These are phyloP conservation scores for Campoletis sonorensis DNA, from an alignment of 1,140 invertebrate species.

Conservation along the genomic window DNA sequence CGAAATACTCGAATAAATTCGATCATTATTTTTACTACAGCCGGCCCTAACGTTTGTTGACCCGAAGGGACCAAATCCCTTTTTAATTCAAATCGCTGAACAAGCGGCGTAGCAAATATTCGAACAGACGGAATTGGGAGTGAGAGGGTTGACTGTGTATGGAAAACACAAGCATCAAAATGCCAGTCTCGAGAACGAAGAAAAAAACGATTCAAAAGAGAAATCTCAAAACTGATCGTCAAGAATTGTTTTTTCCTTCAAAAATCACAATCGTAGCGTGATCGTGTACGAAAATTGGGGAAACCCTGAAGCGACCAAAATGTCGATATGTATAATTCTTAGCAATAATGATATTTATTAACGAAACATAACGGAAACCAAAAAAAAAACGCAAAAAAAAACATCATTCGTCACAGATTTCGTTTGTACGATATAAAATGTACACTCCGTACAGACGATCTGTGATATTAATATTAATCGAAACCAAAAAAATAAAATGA, in stretches of 20 bases:
- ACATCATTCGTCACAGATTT: background rate
- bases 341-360: constrained; percentile 5
- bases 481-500: background rate
- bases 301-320: background rate
- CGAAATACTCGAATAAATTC: too few species aligned
- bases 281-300: background rate
- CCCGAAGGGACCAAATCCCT: too few species aligned
- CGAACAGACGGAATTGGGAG: too few species aligned
- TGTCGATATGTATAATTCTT: background rate
- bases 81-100: too few species aligned
- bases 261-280: background rate
- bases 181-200: too few species aligned
- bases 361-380: background rate
- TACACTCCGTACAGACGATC: background rate
- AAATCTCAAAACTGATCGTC: too few species aligned
- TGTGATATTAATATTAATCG: background rate
- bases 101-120: too few species aligned
- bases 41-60: too few species aligned
- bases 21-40: too few species aligned
- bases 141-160: too few species aligned
- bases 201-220: too few species aligned
- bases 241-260: background rate
- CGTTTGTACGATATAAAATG: background rate
- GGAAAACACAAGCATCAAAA: too few species aligned
- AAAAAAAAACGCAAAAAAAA: background rate